A percentile compares a stretch with the other conserved stretches of the same genome.
These are phyloP conservation scores for Tapirus indicus DNA, from an alignment of 2,797 vertebrate species.

Conservation along the genomic window DNA sequence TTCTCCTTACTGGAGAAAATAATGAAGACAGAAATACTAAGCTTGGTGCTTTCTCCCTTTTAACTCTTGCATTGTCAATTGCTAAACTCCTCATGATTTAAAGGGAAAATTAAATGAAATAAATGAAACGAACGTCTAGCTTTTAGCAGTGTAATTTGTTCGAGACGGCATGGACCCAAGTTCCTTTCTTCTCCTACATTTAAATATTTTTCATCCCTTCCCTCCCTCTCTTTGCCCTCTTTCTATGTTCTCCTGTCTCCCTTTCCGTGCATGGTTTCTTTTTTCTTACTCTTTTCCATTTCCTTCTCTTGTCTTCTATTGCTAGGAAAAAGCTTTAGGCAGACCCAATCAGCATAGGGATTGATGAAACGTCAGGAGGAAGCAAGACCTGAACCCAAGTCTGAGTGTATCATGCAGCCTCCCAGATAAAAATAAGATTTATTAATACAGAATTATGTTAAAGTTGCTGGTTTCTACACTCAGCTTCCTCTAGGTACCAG, in stretches of 20 bases:
- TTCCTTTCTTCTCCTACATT: neutral
- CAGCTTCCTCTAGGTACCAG: neutral
- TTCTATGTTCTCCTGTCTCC: neutral
- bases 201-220: neutral
- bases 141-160: neutral
- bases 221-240: neutral
- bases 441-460: neutral
- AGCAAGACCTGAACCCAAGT: neutral
- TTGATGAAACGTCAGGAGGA: neutral
- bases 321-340: neutral
- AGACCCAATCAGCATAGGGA: neutral
- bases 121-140: neutral
- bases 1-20: neutral
- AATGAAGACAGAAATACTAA: neutral
- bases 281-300: neutral
- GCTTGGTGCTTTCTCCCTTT: neutral
- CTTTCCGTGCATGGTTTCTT: neutral
- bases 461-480: neutral
- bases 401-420: neutral
- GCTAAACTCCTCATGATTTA: neutral
- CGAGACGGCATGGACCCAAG: neutral
- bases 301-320: neutral
- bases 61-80: neutral
- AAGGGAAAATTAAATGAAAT: neutral
- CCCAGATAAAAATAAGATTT: neutral